phyloP scores from a whole-genome alignment of 2,888 invertebrate species.

The Charanyca ferruginea region DNA sequence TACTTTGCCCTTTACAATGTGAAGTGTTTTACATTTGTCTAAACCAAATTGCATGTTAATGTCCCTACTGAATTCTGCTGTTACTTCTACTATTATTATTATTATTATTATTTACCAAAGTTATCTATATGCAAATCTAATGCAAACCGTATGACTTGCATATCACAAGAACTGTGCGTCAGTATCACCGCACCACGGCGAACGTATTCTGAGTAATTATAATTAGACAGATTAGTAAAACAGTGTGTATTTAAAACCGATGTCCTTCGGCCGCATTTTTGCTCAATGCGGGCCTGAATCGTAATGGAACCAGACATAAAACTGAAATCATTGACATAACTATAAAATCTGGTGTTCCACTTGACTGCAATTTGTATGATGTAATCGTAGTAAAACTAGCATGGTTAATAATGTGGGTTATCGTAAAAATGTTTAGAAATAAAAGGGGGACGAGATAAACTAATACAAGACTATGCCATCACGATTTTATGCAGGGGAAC shows the following conservation, averaged over 20 bases:
- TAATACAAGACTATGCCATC: slow-evolving; percentile 16
- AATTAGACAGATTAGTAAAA: slow-evolving; percentile 49
- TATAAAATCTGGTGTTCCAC: slow-evolving; percentile 54
- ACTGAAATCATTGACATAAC: slow-evolving; percentile 58
- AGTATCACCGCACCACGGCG: slow-evolving; percentile 21
- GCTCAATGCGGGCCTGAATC: slow-evolving; percentile 56
- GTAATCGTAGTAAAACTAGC: slow-evolving; percentile 50
- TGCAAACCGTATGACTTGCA: slow-evolving; percentile 30
- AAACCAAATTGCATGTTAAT: no score
- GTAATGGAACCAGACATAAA: slow-evolving; percentile 48
- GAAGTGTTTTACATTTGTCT: no score
- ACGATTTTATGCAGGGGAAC: slow-evolving; percentile 2
- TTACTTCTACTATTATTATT: no score
- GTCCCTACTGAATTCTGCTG: no score
- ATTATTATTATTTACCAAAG: slow-evolving; percentile 21
- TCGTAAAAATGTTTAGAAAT: slow-evolving; percentile 51
- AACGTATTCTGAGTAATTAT: slow-evolving; percentile 38
- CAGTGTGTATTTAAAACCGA: slow-evolving; percentile 50
- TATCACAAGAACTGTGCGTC: slow-evolving; percentile 43
- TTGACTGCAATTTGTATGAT: slow-evolving; percentile 52
- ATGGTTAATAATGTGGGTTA: slow-evolving; percentile 51
- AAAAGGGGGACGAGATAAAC: slow-evolving; percentile 34
- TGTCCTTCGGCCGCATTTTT: slow-evolving; percentile 64
- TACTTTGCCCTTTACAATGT: no score
- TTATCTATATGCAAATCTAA: slow-evolving; percentile 40